Base-by-base conservation (phyloP, 2,113 vertebrate species). In the Crypturellus undulatus region DNA sequence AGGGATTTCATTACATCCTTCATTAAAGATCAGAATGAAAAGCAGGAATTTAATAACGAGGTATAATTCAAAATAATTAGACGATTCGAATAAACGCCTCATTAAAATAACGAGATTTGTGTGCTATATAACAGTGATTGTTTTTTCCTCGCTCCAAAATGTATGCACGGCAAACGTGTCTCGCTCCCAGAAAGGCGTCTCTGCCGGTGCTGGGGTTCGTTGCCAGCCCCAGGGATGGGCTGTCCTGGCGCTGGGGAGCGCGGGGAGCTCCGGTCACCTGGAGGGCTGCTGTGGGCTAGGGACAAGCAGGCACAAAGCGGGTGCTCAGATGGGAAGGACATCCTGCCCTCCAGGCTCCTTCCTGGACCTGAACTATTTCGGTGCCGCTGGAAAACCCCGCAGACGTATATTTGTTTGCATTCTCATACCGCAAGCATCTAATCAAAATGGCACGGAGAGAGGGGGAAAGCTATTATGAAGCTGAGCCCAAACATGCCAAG, bases 11-110 rank as follows among this genome's bases (percentile, higher is more conserved):
- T 93, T 96, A 77, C 70, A 80, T 78, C 67, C 63, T 92, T 96
- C 90, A 95, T 96, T 96, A 97, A 91, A 97, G 96, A 95, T 93
- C 91, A 97, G 70, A 96, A 97, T 26, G 9, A 96, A 95, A 87
- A 93, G 28, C 6, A 68, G 14, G 43, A 47, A 82, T 96, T 95
- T 94, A 96, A 84, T 90, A 94, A 70, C 89, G 82, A 96, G 43
- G 51, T 87, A 91, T 87, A 58, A 96, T 84, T 95, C 65, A 91
- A 96, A 97, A 93, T 94, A 96, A 93, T 93, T 96, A 76, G 59
- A 79, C 10, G 87, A 82, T 89, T 87, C 87, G 70, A 90, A 89
- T 79, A 92, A 94, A 91, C 60, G 68, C 11, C 51, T 94, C 63
- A 65, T 90, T 95, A 89, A 85, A 94, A 88, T 84, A 88, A 62